Evolutionary conservation across 2,888 invertebrate species (phyloP).

Genomic region (Drosophila affinis): DNA sequence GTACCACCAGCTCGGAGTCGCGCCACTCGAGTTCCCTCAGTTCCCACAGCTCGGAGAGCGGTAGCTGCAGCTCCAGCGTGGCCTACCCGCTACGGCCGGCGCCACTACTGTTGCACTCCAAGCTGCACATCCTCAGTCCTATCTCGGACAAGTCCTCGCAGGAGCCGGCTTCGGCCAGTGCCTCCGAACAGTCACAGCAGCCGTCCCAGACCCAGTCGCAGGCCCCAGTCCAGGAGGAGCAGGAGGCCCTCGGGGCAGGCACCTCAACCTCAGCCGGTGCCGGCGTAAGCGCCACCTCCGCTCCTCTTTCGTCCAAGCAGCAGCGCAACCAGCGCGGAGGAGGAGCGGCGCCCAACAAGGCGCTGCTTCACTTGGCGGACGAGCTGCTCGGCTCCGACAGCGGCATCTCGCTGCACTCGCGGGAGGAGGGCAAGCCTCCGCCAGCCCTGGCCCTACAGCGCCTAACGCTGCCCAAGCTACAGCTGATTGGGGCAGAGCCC

Average conservation of each 20-base stretch:
- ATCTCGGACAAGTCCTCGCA: constrained; percentile 96
- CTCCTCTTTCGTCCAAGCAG: constrained; percentile 25
- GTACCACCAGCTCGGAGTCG: constrained; percentile 93
- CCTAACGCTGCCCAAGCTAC: constrained; percentile 84
- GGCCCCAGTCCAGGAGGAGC: constrained; percentile 36
- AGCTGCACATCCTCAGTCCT: constrained; percentile 93
- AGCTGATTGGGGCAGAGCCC: constrained; percentile 81
- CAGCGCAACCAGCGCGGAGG: constrained; percentile 41
- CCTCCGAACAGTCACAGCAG: constrained; percentile 90
- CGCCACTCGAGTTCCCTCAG: constrained; percentile 92
- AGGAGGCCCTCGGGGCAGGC: constrained; percentile 30
- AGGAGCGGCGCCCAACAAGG: constrained; percentile 88
- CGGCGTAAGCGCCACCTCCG: constrained; percentile 71
- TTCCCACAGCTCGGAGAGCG: constrained; percentile 93
- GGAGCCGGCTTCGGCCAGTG: constrained; percentile 87
- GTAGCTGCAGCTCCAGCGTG: constrained; percentile 84
- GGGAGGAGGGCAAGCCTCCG: constrained; percentile 89
- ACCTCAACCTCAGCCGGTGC: constrained; percentile 28
- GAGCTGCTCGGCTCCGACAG: constrained; percentile 94
- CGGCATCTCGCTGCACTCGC: constrained; percentile 93
- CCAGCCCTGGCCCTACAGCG: constrained; percentile 85
- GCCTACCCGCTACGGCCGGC: constrained; percentile 88
- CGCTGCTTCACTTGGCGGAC: constrained; percentile 85
- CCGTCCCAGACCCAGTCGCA: constrained; percentile 74
- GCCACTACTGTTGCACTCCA: constrained; percentile 89